Base-by-base conservation (phyloP, 2,113 vertebrate genomes). In the Nothobranchius furzeri region DNA sequence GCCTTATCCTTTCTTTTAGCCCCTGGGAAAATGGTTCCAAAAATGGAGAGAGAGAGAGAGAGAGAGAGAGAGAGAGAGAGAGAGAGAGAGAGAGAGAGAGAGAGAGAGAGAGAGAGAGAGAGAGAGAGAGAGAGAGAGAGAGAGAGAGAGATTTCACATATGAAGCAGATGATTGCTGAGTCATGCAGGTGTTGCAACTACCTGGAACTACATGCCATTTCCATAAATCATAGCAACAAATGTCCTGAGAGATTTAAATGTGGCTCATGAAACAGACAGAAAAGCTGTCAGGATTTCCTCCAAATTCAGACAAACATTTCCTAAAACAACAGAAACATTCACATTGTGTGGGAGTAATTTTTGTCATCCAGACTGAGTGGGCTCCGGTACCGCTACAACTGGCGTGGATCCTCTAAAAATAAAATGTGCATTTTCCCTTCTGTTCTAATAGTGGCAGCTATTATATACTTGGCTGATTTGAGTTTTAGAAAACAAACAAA, bases 211-310 rank as follows among this genome's bases (percentile, higher is more conserved):
- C 64, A 72, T 60, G 75, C 45, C 57, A 7, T 70, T 53, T 70
- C 57, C 36, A 72, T 51, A 83, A 79, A 76, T 81, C 68, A 65
- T 53, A 76, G 72, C 66, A 80, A 72, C 64, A 79, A 80, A 70
- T 78, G 64, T 78, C 70, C 52, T 81, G 45, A 70, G 69, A 85
- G 76, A 78, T 64, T 60, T 77, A 69, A 84, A 74, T 68, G 78
- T 83, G 81, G 64, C 70, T 40, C 10, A 62, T 79, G 68, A 85
- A 76, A 82, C 62, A 84, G 70, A 73, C 64, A 77, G 77, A 75
- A 75, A 85, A 85, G 64, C 64, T 78, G 68, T 75, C 73, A 68
- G 66, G 73, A 51, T 75, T 59, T 67, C 47, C 69, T 74, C 68
- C 45, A 9, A 65, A 68, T 58, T 40, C 57, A 64, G 71, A 67